Evolutionary conservation across 2,888 invertebrate genomes (phyloP), one percentile per base, ranked within the genome.

Genomic region (Brachypalpus laphriformis): DNA sequence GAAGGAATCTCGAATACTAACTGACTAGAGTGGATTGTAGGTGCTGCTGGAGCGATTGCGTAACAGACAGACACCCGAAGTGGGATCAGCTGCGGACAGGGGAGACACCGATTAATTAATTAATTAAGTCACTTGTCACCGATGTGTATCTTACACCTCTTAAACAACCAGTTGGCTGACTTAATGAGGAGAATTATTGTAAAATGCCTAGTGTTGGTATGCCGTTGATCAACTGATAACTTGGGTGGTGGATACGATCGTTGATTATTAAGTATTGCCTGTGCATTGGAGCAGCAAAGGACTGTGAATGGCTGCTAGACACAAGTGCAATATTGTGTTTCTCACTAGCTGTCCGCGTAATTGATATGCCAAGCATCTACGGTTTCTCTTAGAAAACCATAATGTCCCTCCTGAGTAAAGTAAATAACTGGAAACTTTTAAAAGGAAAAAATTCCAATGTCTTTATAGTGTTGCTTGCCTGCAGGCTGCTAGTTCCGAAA

Each of bases 121-220:
- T 85, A 85, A 85, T 85, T 85, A 85, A 81, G 81, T 81, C 85
- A 72, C 85, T 85, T 85, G 85, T 85, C 81, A 81, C 65, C 80
- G 78, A 78, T 80, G 80, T 78, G 68, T 83, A 83, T 78, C 83
- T 83, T 83, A 83, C 83, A 83, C 83, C 83, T 83, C 70, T 63
- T 75, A 37, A 76, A 70, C 85, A 76, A 83, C 83, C 80, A 74
- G 83, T 83, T 57, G 78, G 63, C 74, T 57, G 80, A 83, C 83
- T 81, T 85, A 81, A 81, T 85, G 80, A 85, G 75, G 75, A 75
- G 75, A 83, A 80, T 85, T 85, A 85, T 85, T 85, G 81, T 85
- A 81, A 85, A 85, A 85, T 85, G 70, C 75, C 71, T 65, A 76
- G 85, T 71, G 57, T 74, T 66, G 65, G 85, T 68, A 74, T 71